Evolutionary conservation across 2,113 vertebrate species (phyloP).

Genomic region (Gulo gulo): DNA sequence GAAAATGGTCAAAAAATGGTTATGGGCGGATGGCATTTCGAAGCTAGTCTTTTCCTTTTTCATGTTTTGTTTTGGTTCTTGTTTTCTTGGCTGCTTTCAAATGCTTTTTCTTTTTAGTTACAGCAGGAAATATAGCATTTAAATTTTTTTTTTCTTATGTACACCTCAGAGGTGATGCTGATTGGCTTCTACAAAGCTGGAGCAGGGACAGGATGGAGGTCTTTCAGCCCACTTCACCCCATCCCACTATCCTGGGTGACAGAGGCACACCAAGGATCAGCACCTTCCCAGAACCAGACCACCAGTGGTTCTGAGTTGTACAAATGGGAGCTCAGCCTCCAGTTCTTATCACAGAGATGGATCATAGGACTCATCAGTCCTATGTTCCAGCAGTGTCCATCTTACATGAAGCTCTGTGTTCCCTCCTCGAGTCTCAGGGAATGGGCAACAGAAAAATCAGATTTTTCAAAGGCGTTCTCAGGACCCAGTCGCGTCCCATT

Average conservation of each 20-base stretch:
- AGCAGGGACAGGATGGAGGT: not conserved
- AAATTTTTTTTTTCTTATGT: slow-evolving; percentile 45
- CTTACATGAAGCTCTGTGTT: slow-evolving; percentile 12
- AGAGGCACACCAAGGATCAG: not conserved
- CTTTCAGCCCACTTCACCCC: not conserved
- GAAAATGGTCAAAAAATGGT: not conserved
- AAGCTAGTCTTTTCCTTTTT: not conserved
- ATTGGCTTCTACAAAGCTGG: not conserved
- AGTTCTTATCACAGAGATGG: not conserved
- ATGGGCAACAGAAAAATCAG: not conserved
- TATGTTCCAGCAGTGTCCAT: slow-evolving; percentile 45
- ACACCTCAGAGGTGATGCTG: slow-evolving; percentile 29
- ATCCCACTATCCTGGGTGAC: not conserved
- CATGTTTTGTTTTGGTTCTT: not conserved
- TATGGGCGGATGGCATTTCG: not conserved
- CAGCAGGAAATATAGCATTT: slow-evolving; percentile 51
- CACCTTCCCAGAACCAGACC: not conserved
- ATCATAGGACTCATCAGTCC: not conserved
- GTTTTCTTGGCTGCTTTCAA: not conserved
- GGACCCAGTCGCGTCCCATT: not conserved
- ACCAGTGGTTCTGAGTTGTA: not conserved
- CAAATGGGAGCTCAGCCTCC: not conserved
- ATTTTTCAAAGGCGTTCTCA: not conserved
- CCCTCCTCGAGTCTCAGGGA: not conserved
- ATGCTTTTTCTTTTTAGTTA: slow-evolving; percentile 4